Percentiles rank a stretch among this genome's conserved stretches.
Conservation (phyloP, 2,797 vertebrate genomes). For the Clarias pachynema region DNA sequence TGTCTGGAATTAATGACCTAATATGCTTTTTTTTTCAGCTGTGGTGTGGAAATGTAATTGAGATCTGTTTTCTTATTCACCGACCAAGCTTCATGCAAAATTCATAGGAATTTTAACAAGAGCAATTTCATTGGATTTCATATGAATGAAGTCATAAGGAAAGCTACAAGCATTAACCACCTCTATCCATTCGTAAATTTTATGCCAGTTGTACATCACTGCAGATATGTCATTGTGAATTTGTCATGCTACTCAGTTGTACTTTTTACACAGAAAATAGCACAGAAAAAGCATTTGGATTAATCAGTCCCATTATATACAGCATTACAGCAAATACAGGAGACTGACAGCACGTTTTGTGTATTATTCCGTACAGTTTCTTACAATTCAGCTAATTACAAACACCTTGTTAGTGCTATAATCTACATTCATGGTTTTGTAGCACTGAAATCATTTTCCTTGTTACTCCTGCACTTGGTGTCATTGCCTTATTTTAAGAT, state of each 20-base stretch:
- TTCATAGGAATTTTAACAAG: slow-evolving; percentile 36
- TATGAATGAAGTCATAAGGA: slow-evolving; percentile 29
- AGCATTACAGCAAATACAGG: not conserved
- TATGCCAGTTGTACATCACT: slow-evolving; percentile 16
- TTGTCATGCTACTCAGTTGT: not conserved
- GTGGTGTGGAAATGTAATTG: slow-evolving; percentile 26
- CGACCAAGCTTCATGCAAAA: slow-evolving; percentile 29
- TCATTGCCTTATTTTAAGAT: slow-evolving; percentile 58
- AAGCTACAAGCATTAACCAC: slow-evolving; percentile 12
- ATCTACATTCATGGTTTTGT: slow-evolving; percentile 45
- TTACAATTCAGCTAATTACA: slow-evolving; percentile 27
- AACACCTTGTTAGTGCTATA: slow-evolving; percentile 24
- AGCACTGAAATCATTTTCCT: slow-evolving; percentile 46
- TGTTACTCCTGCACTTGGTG: slow-evolving; percentile 45
- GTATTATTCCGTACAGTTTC: slow-evolving; percentile 1
- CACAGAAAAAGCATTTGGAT: not conserved
- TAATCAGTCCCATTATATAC: slow-evolving; percentile 2
- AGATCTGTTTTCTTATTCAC: slow-evolving; percentile 16
- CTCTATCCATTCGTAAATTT: not conserved
- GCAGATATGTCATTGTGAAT: not conserved
- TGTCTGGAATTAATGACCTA: slow-evolving; percentile 25
- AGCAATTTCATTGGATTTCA: slow-evolving; percentile 24
- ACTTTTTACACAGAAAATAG: not conserved
- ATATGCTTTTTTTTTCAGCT: slow-evolving; percentile 23
- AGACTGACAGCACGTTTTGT: not conserved